Evolutionary conservation across 2,888 invertebrate species (phyloP), one percentile per base, ranked within the genome.

Genomic region (Lacanobia oleracea): DNA sequence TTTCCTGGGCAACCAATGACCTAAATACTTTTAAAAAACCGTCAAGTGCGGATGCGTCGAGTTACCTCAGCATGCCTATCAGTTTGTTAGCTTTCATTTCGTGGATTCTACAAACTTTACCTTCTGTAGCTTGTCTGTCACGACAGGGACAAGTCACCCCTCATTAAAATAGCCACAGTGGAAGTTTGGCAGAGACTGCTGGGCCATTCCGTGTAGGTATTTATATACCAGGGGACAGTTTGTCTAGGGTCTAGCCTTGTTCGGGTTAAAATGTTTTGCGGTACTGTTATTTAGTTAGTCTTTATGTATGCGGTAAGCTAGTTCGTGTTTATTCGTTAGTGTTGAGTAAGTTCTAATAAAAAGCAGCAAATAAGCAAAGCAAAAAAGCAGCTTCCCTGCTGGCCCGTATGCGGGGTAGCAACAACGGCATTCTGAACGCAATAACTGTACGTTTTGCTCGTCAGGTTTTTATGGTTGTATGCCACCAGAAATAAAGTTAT

Each of bases 121-220:
- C 7, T 70, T 54, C 63, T 64, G 40, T 14, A 12, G 0, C 7
- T 50, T 3, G 2, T 4, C 10, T 50, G 48, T 18, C 0, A 16
- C 8, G 53, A 8, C 9, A 23, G 14, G 43, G 57, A 14, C 21
- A 60, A 61, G 54, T 65, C 45, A 14, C 43, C 72, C 67, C 69
- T 82, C 81, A 81, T 81, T 82, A 82, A 82, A 82, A 78, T 75
- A 69, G 78, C 79, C 54, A 72, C 68, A 54, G 43, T 71, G 33
- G n/a, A 75, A 81, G 67, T 73, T 78, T 72, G 51, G 67, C 33
- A 61, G 53, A 68, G 69, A 66, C 66, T 21, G 61, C 48, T 23
- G 61, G 54, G 53, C 60, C 18, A 33, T 62, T 61, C 59, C 57
- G 57, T 72, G 73, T 53, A 48, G 18, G 16, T 60, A 60, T 70